Evolutionary conservation across 37 sponge, comb jelly and placozoan genomes (phyloP).

Genomic region (Mnemiopsis leidyi): DNA sequence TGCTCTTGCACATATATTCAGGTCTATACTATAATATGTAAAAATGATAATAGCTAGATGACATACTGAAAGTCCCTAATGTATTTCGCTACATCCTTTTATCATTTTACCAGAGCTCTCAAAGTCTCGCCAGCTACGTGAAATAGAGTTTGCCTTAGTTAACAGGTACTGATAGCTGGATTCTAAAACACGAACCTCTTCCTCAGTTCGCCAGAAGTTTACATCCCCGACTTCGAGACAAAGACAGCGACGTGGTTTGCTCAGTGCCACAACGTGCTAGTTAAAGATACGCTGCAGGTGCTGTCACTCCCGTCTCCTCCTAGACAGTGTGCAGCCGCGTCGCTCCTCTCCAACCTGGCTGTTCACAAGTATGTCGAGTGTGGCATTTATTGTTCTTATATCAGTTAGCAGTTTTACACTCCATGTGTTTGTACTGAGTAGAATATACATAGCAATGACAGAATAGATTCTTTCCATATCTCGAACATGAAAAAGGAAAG

Average conservation of each 20-base stretch:
- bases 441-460: no score
- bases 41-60: no score
- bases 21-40: constrained; percentile 1
- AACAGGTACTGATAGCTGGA: no score
- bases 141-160: no score
- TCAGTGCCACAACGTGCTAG: not conserved
- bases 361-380: constrained; percentile 17
- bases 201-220: constrained; percentile 13
- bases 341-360: constrained; percentile 6
- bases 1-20: constrained; percentile 46
- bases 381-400: no score
- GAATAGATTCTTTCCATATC: no score
- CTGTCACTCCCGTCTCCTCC: constrained; percentile 6
- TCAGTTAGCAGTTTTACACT: no score
- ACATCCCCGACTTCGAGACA: not conserved
- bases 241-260: not conserved
- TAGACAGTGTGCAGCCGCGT: constrained; percentile 2
- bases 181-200: not conserved
- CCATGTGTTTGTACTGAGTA: no score
- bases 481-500: no score
- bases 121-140: no score
- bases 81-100: not conserved
- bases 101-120: no score
- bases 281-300: not conserved
- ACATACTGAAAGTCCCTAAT: not conserved